A percentile compares a stretch with the other conserved stretches of the same genome.
Evolutionary conservation across 2,888 invertebrate genomes (phyloP).

Genomic region (Kuschelorhynchus macadamiae): DNA sequence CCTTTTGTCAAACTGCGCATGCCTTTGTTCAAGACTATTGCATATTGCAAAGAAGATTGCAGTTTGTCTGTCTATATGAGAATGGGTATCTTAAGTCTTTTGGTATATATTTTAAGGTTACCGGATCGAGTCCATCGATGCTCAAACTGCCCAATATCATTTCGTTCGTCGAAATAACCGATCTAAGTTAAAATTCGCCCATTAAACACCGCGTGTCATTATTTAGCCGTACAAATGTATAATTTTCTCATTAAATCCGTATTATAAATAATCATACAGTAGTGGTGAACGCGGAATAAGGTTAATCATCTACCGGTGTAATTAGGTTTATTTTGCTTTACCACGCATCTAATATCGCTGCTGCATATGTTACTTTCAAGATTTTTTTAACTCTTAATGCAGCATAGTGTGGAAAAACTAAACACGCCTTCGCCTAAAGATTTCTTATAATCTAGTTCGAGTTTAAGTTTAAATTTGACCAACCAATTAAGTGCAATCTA

Average conservation of each 20-base stretch:
- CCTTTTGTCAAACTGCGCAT: too few species aligned
- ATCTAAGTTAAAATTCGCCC: slow-evolving; percentile 44
- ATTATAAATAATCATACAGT: slow-evolving; percentile 50
- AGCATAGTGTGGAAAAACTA: too few species aligned
- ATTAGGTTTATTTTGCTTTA: slow-evolving; percentile 46
- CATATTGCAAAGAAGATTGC: too few species aligned
- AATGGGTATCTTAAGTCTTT: too few species aligned
- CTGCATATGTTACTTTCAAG: slow-evolving; percentile 24
- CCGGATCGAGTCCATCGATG: neutral
- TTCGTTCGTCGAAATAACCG: slow-evolving; percentile 28
- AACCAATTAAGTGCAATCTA: too few species aligned
- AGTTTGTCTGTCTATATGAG: too few species aligned
- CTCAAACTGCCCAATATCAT: neutral
- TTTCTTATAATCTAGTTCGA: too few species aligned
- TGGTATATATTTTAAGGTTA: neutral
- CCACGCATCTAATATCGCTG: slow-evolving; percentile 26
- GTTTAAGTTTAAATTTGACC: too few species aligned
- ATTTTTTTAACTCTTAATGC: too few species aligned
- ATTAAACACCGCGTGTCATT: slow-evolving; percentile 48
- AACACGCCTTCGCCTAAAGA: too few species aligned
- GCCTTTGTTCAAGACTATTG: too few species aligned
- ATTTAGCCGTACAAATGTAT: slow-evolving; percentile 45
- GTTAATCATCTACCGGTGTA: slow-evolving; percentile 47
- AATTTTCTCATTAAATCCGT: slow-evolving; percentile 52
- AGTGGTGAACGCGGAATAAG: slow-evolving; percentile 45